Base-by-base conservation (phyloP, 2,113 vertebrate genomes). In the Pollimyrus isidori region DNA sequence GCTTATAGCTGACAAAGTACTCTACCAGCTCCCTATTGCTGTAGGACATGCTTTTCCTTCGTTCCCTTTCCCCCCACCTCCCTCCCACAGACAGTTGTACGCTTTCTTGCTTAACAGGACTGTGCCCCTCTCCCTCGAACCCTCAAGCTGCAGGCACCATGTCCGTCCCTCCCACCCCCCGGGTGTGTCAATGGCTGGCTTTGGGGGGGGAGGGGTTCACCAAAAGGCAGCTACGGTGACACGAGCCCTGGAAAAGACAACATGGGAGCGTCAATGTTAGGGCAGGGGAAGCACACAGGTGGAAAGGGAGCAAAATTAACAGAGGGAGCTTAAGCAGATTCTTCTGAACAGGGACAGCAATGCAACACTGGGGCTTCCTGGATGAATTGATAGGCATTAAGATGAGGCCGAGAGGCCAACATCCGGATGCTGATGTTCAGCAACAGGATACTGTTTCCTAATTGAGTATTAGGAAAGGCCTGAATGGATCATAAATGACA, bases 1-100 rank as follows among this genome's bases (percentile, higher is more conserved):
- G 97, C 95, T 98, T 99, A 93, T 98, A 97, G 92, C 95, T 96
- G 86, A 99, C 96, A 94, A 97, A 99, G 95, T 95, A 97, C 91
- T 96, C 93, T 94, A 99, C 98, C 92, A 99, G 95, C 91, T 97
- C 96, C 95, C 96, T 94, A 94, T 98, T 99, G 82, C 95, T 93
- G 93, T 94, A 95, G 92, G 97, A 97, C 97, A 99, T 98, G 87
- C 46, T 73, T 83, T 69, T 88, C 85, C 11, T 30, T 86, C 90
- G 87, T 39, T 46, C 50, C 7, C 88, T 91, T 87, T 89, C 88
- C 39, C 46, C 58, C 52, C 2, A 3, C 39, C 5, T 80, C 73
- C 69, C 3, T 6, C 83, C 45, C 23, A 5, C 49, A 2, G 7
- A 62, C 53, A 49, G 26, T 48, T 56, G 10, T 23, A 65, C 3